Evolutionary conservation across 2,888 invertebrate species (phyloP).

Genomic region (Caradrina kadenii): DNA sequence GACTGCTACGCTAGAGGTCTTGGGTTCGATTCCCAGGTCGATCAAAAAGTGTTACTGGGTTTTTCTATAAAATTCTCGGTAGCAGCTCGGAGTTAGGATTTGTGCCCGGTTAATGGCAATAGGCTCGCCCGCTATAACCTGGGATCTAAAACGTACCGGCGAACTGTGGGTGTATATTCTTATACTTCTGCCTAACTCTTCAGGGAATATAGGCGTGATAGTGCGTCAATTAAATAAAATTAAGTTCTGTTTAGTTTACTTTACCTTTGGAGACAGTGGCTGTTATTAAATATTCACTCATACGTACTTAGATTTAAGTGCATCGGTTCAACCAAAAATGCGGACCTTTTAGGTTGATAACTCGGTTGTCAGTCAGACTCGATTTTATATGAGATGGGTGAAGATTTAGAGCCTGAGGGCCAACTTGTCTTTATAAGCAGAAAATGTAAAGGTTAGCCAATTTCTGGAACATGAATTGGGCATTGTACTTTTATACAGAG

Average conservation of each 20-base stretch:
- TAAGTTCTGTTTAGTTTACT: constrained; percentile 23
- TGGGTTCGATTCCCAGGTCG: too few relatives aligned
- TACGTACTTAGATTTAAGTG: constrained; percentile 5
- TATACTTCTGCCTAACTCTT: too few relatives aligned
- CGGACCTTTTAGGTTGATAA: constrained; percentile 28
- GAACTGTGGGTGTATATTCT: too few relatives aligned
- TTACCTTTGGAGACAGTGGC: neutral
- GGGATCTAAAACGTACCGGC: too few relatives aligned
- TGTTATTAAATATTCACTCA: constrained; percentile 22
- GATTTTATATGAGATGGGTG: constrained; percentile 36
- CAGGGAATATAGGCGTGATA: too few relatives aligned
- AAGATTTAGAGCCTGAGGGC: constrained; percentile 22
- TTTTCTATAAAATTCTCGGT: too few relatives aligned
- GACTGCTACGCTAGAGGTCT: too few relatives aligned
- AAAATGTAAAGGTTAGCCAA: constrained; percentile 19
- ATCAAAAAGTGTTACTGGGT: too few relatives aligned
- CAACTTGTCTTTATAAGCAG: constrained; percentile 5
- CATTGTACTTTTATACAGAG: constrained; percentile 5
- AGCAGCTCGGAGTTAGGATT: too few relatives aligned
- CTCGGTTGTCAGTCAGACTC: constrained; percentile 28
- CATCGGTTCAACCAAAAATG: constrained; percentile 9
- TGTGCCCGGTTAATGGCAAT: too few relatives aligned
- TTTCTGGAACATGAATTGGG: constrained; percentile 24
- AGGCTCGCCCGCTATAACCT: too few relatives aligned
- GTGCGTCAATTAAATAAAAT: constrained; percentile 25